Base-by-base conservation (phyloP, 64 coral and sea anemone genomes). In the Montipora cactus region DNA sequence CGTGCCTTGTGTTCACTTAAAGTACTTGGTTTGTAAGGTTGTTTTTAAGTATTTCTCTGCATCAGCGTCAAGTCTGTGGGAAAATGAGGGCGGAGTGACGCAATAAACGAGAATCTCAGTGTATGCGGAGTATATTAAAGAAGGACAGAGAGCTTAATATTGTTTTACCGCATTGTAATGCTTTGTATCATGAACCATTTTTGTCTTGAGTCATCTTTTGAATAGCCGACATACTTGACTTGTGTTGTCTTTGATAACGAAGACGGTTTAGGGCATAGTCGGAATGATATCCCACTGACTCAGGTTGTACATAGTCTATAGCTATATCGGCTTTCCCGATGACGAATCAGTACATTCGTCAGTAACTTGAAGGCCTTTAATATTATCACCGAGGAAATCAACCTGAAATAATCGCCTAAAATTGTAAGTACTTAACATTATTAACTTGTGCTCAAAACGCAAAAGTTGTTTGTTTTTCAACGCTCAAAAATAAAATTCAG, bases 101-200 rank as follows among this genome's bases (percentile, higher is more conserved):
- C 11, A 57, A 8, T 67, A 70, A 49, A 18, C 58, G 6, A 67
- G 13, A 67, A 1, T 8, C 11, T 6, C 25, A 8, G 74, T 76
- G 1, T 64, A 64, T 64, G 61, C 61, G 14, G 14, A 64, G 9
- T 64, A 64, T 64, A 64, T 64, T 16, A 69, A 5, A 48, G 15
- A 86, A 71, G 64, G n/a, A 71, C 45, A 51, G n/a, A 72, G 7
- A 44, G 21, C 45, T 9, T 59, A 86, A 86, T 86, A 86, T 86
- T 49, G 18, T 3, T 49, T 16, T 3, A 68, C 66, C 45, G 45
- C 18, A 13, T 16, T 8, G 70, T 86, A 14, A 49, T 49, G 15
- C 15, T 69, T 72, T 86, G 18, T 47, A n/a, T 86, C 59, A 86
- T 19, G 18, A 62, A 82, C 1, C 66, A 5, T 86, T 86, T 71